Evolutionary conservation across 2,113 vertebrate genomes (phyloP).

Genomic region (Ginglymostoma cirratum): DNA sequence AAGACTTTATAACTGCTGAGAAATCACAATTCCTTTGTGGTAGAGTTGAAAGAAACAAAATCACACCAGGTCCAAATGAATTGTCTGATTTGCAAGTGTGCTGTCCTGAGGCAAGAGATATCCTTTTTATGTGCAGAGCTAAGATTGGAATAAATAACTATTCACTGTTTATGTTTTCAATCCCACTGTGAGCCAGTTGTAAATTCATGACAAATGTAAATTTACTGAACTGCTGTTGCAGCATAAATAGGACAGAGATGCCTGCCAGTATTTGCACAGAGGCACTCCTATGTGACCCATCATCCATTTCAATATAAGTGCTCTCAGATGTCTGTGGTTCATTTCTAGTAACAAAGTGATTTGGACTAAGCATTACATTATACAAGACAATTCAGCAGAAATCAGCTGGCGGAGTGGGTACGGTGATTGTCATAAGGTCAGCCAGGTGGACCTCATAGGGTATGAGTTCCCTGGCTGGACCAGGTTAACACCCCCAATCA

Average conservation of each 20-base stretch:
- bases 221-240: slow-evolving; percentile 9
- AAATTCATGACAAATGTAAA: slow-evolving; percentile 28
- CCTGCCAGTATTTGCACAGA: slow-evolving; percentile 9
- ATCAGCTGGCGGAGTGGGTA: not conserved
- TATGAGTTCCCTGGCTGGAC: no score
- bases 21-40: not conserved
- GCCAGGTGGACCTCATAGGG: no score
- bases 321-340: slow-evolving; percentile 26
- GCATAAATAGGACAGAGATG: slow-evolving; percentile 1
- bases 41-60: not conserved
- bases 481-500: no score
- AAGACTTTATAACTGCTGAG: not conserved
- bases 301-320: slow-evolving; percentile 35
- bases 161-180: not conserved
- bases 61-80: not conserved
- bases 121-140: not conserved
- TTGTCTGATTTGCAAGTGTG: not conserved
- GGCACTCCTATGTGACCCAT: slow-evolving; percentile 25
- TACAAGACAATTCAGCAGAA: not conserved
- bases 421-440: no score
- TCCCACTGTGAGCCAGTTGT: not conserved
- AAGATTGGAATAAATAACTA: slow-evolving; percentile 22
- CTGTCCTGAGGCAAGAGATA: not conserved
- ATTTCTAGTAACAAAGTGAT: slow-evolving; percentile 6
- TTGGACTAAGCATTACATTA: slow-evolving; percentile 23